Evolutionary conservation across 2,888 invertebrate species (phyloP).

Genomic region (Hymenopus coronatus): DNA sequence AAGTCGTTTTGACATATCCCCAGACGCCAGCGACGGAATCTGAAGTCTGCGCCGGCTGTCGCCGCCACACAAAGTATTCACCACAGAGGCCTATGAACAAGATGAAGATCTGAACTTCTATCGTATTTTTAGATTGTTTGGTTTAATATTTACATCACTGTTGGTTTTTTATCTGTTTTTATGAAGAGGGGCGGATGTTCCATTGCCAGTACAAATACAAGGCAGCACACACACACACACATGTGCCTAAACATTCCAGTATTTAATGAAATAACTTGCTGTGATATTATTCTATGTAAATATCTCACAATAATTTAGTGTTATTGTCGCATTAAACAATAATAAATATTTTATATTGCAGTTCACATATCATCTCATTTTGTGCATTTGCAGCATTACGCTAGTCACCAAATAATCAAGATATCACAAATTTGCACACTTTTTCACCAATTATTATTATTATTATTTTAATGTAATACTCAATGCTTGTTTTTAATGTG

Average conservation of each 20-base stretch:
- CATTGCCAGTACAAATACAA: background rate
- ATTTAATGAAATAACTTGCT: background rate
- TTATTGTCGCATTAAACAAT: too few species aligned
- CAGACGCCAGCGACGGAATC: constrained; percentile 26
- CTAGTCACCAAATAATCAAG: too few species aligned
- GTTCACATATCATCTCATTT: too few species aligned
- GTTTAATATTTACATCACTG: background rate
- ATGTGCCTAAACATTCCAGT: background rate
- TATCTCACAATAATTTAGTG: too few species aligned
- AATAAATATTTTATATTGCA: too few species aligned
- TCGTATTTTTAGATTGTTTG: constrained; percentile 1
- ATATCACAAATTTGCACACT: too few species aligned
- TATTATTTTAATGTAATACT: too few species aligned
- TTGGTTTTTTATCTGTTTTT: constrained; percentile 1
- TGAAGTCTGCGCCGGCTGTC: background rate
- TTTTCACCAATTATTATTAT: too few species aligned
- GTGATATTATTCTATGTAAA: constrained; percentile 42
- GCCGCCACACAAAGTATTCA: background rate
- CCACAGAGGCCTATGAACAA: background rate
- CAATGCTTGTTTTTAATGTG: too few species aligned
- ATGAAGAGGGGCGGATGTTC: background rate
- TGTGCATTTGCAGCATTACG: too few species aligned
- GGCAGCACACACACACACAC: background rate
- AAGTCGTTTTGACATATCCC: constrained; percentile 32
- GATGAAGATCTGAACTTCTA: background rate